Base-by-base conservation (phyloP, 2,888 invertebrate genomes). In the Brachyptera putata region DNA sequence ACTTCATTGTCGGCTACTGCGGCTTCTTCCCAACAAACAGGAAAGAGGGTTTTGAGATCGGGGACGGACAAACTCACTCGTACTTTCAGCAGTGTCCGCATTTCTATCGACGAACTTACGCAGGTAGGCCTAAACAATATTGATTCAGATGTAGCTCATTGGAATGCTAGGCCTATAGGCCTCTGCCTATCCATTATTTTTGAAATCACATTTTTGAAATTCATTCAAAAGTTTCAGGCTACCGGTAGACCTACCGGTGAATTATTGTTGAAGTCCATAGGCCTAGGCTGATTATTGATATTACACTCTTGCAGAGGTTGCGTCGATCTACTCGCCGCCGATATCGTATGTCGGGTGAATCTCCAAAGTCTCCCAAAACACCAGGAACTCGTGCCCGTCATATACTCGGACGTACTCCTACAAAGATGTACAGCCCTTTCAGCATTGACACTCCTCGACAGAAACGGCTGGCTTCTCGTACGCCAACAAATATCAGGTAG, bases 381-480 rank as follows among this genome's bases (percentile, higher is more conserved):
- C 67, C 68, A 3, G 60, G 65, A 13, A 67, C 67, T 16, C 67
- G 68, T 30, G 66, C 68, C 4, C 64, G 69, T 4, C 60, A 66
- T 18, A 66, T 70, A 56, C 62, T 84, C 30, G 84, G 83, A 3
- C 74, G 84, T 39, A 87, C 87, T 22, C 88, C 88, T 0, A 84
- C 87, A 0, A 86, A 86, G 72, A 69, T 88, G 59, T 88, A 88
- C 72, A 87, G 87, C 67, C 88, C 88, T 0, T 89, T 89, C 69
- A 83, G 85, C 4, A 87, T 89, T 37, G 87, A 88, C 68, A 85
- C 86, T 1, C 88, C 88, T 0, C 79, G 78, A 63, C 57, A 48
- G 25, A 56, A 58, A 16, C 36, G 16, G 2, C 18, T 34, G 9
- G 18, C 53, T 9, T 21, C 3, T 34, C 18, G 9, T 18, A 34